Conservation (phyloP, 2,113 vertebrate species). For the Bombycilla garrulus region DNA sequence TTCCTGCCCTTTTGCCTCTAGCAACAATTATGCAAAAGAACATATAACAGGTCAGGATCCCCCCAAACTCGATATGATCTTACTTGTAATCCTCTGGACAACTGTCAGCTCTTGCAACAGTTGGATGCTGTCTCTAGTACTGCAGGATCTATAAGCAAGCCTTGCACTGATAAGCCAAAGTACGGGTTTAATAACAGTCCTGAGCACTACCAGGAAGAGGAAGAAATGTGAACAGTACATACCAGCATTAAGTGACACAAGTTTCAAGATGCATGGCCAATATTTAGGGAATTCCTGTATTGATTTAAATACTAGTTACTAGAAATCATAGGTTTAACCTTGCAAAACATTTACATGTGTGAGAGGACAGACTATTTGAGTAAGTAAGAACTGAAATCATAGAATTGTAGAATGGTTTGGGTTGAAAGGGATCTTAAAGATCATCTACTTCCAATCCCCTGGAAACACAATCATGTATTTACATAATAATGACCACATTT, state of each 20-base stretch:
- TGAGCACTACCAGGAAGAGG: constrained; percentile 52
- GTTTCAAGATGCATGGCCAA: background rate
- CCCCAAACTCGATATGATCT: constrained; percentile 70
- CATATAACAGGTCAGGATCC: constrained; percentile 72
- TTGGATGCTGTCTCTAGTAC: constrained; percentile 71
- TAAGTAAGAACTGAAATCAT: background rate
- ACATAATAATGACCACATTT: background rate
- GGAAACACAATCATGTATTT: background rate
- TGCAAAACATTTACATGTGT: background rate
- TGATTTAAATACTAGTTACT: constrained; percentile 5
- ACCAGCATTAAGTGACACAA: background rate
- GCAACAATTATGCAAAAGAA: constrained; percentile 76
- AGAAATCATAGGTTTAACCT: constrained; percentile 17
- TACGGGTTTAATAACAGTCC: constrained; percentile 61
- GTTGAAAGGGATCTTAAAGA: background rate
- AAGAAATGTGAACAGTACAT: constrained; percentile 17
- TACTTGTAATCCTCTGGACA: constrained; percentile 73
- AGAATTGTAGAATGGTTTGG: background rate
- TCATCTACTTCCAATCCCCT: background rate
- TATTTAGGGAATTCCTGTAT: constrained; percentile 13
- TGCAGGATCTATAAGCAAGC: constrained; percentile 61
- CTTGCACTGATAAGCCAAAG: constrained; percentile 54
- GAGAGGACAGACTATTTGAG: background rate
- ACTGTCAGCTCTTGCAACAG: constrained; percentile 75
- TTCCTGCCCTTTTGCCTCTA: constrained; percentile 60